phyloP scores from a whole-genome alignment of 2,113 vertebrate genomes.

The Illadopsis cleaveri region DNA sequence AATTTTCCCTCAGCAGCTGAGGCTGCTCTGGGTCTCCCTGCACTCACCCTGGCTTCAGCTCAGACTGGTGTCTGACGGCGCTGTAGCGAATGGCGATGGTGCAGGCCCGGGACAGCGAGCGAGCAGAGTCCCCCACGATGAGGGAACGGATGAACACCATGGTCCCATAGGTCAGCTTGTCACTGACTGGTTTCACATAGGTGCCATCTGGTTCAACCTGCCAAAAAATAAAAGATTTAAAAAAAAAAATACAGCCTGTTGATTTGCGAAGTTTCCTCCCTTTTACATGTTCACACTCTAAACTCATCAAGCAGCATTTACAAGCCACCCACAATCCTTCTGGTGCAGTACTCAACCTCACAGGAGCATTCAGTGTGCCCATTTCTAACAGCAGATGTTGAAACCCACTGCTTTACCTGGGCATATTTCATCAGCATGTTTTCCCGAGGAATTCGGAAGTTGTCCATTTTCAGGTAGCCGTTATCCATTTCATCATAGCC shows the following conservation, averaged over 20 bases:
- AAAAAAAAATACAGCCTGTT: not conserved
- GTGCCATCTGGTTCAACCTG: constrained; percentile 94
- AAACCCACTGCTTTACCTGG: constrained; percentile 78
- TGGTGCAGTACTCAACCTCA: not conserved
- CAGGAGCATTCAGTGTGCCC: not conserved
- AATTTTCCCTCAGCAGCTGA: not conserved
- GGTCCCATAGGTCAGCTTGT: constrained; percentile 95
- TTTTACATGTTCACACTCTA: not conserved
- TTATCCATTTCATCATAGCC: constrained; percentile 96
- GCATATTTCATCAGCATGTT: constrained; percentile 99
- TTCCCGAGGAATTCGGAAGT: constrained; percentile 90
- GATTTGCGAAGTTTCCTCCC: not conserved
- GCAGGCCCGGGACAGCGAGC: constrained; percentile 82
- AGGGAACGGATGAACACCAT: constrained; percentile 96
- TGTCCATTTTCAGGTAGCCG: constrained; percentile 93
- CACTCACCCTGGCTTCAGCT: constrained; percentile 88
- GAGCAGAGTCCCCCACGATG: constrained; percentile 85
- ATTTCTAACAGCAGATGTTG: not conserved
- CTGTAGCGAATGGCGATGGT: constrained; percentile 97
- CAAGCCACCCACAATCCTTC: not conserved
- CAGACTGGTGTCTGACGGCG: constrained; percentile 91
- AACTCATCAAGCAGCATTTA: not conserved
- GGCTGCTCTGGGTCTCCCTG: not conserved
- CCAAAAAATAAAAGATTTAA: not conserved
- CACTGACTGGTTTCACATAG: constrained; percentile 89